These are phyloP conservation scores for Synergus laeviventris DNA, from an alignment of 2,888 invertebrate genomes.

Conservation along the genomic window DNA sequence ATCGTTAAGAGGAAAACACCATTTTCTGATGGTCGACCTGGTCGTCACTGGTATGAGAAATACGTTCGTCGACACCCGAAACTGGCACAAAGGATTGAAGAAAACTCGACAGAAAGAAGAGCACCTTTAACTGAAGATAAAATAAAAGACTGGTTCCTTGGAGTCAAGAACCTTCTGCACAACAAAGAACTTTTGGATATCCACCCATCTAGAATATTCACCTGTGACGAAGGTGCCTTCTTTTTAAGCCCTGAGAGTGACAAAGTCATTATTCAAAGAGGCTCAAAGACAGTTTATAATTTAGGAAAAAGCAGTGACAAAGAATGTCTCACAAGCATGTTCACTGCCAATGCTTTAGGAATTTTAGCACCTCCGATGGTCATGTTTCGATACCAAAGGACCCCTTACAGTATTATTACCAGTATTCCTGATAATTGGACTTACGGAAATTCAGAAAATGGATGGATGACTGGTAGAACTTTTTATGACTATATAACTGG, in stretches of 20 bases:
- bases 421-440: slow-evolving; percentile 68
- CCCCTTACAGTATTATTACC: slow-evolving; percentile 58
- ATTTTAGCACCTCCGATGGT: slow-evolving; percentile 60
- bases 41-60: slow-evolving; percentile 35
- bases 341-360: slow-evolving; percentile 56
- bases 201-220: slow-evolving; percentile 54
- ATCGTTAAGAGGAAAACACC: slow-evolving; percentile 14
- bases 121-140: slow-evolving; percentile 50
- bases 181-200: slow-evolving; percentile 48
- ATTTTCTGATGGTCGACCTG: slow-evolving; percentile 19
- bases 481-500: slow-evolving; percentile 73
- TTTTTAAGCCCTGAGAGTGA: slow-evolving; percentile 60
- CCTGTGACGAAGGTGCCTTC: slow-evolving; percentile 62
- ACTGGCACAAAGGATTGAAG: neutral
- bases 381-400: slow-evolving; percentile 64
- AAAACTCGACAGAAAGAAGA: slow-evolving; percentile 36
- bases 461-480: slow-evolving; percentile 74
- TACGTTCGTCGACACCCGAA: slow-evolving; percentile 7
- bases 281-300: slow-evolving; percentile 55
- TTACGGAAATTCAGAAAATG: slow-evolving; percentile 71
- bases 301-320: slow-evolving; percentile 55
- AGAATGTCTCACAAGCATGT: slow-evolving; percentile 59
- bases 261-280: slow-evolving; percentile 57
- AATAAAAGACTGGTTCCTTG: slow-evolving; percentile 52
- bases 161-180: slow-evolving; percentile 47